Evolutionary conservation across 2,888 invertebrate genomes (phyloP).

Genomic region (Acronicta alni): DNA sequence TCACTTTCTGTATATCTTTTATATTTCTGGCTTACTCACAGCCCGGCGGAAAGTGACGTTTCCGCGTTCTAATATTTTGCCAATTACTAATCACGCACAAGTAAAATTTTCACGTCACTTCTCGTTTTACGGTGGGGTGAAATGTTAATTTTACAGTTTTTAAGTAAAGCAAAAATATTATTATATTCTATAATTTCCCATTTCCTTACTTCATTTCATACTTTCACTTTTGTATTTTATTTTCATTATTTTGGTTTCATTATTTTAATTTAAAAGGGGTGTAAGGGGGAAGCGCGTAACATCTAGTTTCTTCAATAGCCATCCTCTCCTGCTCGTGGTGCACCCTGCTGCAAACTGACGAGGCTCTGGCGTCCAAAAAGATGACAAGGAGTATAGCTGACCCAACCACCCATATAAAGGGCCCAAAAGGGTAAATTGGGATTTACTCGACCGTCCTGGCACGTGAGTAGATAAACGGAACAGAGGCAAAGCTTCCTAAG

Average conservation of each 20-base stretch:
- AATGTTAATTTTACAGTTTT: background rate
- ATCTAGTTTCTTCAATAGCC: conserved; percentile 5
- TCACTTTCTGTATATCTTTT: too few relatives aligned
- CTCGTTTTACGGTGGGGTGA: background rate
- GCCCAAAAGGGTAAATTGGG: too few relatives aligned
- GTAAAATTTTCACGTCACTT: conserved; percentile 1
- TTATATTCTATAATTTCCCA: too few relatives aligned
- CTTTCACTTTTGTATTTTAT: background rate
- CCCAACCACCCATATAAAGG: too few relatives aligned
- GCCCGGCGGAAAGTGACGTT: too few relatives aligned
- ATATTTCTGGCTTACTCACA: too few relatives aligned
- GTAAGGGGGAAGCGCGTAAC: conserved; percentile 4
- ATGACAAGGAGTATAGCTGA: too few relatives aligned
- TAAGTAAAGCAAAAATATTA: background rate
- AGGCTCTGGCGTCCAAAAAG: conserved; percentile 9
- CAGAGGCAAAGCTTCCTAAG: too few relatives aligned
- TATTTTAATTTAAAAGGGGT: conserved; percentile 7
- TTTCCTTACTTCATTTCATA: too few relatives aligned
- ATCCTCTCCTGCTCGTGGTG: conserved; percentile 19
- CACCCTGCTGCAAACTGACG: conserved; percentile 13
- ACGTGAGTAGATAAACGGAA: too few relatives aligned
- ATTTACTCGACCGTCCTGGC: too few relatives aligned
- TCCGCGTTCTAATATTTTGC: background rate
- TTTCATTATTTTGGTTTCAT: background rate
- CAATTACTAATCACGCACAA: background rate